These are phyloP conservation scores for Lasaia peninsularis DNA, from an alignment of 1,140 invertebrate genomes.

Conservation along the genomic window DNA sequence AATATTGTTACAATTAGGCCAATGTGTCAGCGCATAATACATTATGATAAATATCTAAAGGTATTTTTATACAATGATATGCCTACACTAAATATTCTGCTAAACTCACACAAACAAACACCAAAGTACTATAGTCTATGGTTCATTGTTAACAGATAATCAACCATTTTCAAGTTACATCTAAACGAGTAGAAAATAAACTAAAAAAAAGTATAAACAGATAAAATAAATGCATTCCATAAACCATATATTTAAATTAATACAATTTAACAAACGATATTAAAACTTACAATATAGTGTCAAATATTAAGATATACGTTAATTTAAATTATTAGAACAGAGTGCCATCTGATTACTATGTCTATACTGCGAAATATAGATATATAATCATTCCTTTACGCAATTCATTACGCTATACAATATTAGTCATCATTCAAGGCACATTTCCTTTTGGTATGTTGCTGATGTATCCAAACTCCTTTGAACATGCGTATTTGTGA, in stretches of 20 bases:
- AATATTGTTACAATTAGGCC: constrained; percentile 70
- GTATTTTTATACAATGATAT: constrained; percentile 62
- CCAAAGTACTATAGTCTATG: constrained; percentile 24
- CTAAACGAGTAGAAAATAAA: constrained; percentile 72
- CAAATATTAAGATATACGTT: constrained; percentile 58
- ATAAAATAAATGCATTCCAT: constrained; percentile 75
- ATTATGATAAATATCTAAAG: constrained; percentile 51
- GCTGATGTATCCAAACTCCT: constrained; percentile 74
- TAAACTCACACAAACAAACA: constrained; percentile 25
- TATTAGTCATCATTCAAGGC: constrained; percentile 63
- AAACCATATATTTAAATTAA: constrained; percentile 68
- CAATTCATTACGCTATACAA: constrained; percentile 51
- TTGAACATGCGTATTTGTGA: constrained; percentile 59
- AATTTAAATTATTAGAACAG: constrained; percentile 58
- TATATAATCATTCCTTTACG: constrained; percentile 66
- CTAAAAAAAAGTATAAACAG: constrained; percentile 71
- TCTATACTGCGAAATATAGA: constrained; percentile 76
- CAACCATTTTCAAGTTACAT: constrained; percentile 63
- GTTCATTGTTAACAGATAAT: constrained; percentile 73
- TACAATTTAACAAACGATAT: constrained; percentile 68
- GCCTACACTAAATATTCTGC: constrained; percentile 20
- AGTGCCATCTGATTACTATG: constrained; percentile 74
- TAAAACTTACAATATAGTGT: constrained; percentile 56
- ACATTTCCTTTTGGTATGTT: constrained; percentile 75
- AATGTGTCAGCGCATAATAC: constrained; percentile 52